Percentiles rank a stretch among this genome's conserved stretches.
Evolutionary conservation across 1,140 invertebrate species (phyloP).

Genomic region (Oryzaephilus surinamensis): DNA sequence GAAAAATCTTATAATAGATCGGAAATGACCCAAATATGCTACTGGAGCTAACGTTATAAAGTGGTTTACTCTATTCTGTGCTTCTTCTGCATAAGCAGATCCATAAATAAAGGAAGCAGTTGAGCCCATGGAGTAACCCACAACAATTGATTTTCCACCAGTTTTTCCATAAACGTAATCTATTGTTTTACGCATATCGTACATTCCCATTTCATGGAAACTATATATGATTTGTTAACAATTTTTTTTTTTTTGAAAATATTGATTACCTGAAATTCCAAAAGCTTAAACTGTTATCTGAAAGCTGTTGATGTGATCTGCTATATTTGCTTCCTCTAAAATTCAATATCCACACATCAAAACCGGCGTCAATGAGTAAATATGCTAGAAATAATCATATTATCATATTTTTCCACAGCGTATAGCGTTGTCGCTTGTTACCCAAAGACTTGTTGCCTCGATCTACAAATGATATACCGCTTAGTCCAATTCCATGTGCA

Average conservation of each 20-base stretch:
- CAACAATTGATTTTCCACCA: slow-evolving; percentile 32
- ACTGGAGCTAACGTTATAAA: slow-evolving; percentile 60
- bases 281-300: background rate
- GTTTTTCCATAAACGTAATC: slow-evolving; percentile 46
- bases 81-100: slow-evolving; percentile 29
- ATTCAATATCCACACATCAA: slow-evolving; percentile 2
- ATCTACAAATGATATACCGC: no score
- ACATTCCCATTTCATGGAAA: slow-evolving; percentile 44
- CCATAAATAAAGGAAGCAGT: slow-evolving; percentile 30
- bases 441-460: no score
- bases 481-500: no score
- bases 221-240: slow-evolving; percentile 28
- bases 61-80: slow-evolving; percentile 29
- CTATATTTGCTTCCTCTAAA: background rate
- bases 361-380: no score
- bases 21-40: slow-evolving; percentile 26
- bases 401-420: no score
- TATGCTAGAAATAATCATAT: no score
- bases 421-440: no score
- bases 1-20: background rate
- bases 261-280: slow-evolving; percentile 6
- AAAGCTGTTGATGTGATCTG: background rate
- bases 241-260: background rate
- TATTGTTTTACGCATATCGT: slow-evolving; percentile 40
- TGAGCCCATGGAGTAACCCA: slow-evolving; percentile 49